Percentiles rank a stretch among this genome's conserved stretches.
phyloP scores from a whole-genome alignment of 1,140 invertebrate species.

The Drosophila albomicans region DNA sequence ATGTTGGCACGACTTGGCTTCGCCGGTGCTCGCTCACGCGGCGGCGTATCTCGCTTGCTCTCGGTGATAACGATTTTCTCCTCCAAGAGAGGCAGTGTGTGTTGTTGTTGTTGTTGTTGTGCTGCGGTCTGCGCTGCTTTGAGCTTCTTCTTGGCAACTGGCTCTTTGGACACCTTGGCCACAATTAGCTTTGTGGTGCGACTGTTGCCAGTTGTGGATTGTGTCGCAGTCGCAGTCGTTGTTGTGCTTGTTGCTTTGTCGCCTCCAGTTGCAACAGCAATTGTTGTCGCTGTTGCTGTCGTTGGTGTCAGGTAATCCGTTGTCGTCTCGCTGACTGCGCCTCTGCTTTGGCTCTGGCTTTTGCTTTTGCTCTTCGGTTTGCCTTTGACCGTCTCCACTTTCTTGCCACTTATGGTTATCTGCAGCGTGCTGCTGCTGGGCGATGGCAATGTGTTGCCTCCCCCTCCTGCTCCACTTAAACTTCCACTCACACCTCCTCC shows the following conservation, averaged over 20 bases:
- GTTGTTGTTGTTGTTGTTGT: constrained; percentile 6
- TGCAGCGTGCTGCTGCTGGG: constrained; percentile 62
- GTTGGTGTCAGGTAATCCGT: constrained; percentile 73
- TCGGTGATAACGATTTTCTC: constrained; percentile 81
- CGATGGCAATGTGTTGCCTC: constrained; percentile 41
- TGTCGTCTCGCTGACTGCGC: constrained; percentile 68
- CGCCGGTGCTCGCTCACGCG: constrained; percentile 76
- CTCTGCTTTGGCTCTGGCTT: constrained; percentile 45
- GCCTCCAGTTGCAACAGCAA: constrained; percentile 20
- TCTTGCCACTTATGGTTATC: constrained; percentile 82
- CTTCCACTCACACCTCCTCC: neutral
- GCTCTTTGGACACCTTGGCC: constrained; percentile 57
- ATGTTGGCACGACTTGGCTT: constrained; percentile 72
- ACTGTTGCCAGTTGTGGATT: constrained; percentile 38
- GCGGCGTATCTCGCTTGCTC: constrained; percentile 78
- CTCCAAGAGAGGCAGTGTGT: constrained; percentile 27
- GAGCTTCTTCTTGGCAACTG: constrained; percentile 28
- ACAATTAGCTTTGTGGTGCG: constrained; percentile 74
- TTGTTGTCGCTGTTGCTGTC: constrained; percentile 2
- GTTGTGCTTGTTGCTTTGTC: constrained; percentile 36
- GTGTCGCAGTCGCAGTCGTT: constrained; percentile 55
- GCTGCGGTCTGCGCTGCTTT: constrained; percentile 2
- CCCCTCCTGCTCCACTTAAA: neutral
- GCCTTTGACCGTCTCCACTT: constrained; percentile 60
- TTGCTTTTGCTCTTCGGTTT: constrained; percentile 37